Evolutionary conservation across 2,113 vertebrate species (phyloP).

Genomic region (Xenus cinereus): DNA sequence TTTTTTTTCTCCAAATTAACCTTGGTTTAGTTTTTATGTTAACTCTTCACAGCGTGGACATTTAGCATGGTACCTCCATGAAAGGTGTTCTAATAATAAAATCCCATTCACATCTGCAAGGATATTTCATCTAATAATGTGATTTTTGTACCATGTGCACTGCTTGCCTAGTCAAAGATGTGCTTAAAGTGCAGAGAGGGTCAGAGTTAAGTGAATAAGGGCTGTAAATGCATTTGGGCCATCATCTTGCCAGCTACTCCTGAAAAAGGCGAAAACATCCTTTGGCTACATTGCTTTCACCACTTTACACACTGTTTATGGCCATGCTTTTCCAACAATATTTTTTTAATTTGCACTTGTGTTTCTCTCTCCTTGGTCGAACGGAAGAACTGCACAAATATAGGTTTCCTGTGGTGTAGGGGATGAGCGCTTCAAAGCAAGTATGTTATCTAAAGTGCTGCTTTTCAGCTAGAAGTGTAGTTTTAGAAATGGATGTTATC

Average conservation of each 20-base stretch:
- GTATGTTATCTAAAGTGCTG: not conserved
- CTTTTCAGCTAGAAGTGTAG: not conserved
- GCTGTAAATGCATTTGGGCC: not conserved
- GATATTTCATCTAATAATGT: not conserved
- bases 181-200: not conserved
- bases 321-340: not conserved
- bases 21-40: not conserved
- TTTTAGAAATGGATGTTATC: not conserved
- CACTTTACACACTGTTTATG: not conserved
- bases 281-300: not conserved
- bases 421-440: not conserved
- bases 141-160: not conserved
- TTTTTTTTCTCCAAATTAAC: not conserved
- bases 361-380: not conserved
- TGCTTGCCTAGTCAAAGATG: not conserved
- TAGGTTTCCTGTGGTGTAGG: not conserved
- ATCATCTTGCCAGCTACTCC: not conserved
- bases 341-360: not conserved
- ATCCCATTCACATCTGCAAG: not conserved
- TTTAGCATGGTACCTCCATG: not conserved
- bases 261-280: not conserved
- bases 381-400: not conserved
- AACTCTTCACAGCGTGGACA: not conserved
- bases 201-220: not conserved
- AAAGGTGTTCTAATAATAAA: not conserved